Conservation (phyloP, 2,888 invertebrate species). For the Diaphora mendica region DNA sequence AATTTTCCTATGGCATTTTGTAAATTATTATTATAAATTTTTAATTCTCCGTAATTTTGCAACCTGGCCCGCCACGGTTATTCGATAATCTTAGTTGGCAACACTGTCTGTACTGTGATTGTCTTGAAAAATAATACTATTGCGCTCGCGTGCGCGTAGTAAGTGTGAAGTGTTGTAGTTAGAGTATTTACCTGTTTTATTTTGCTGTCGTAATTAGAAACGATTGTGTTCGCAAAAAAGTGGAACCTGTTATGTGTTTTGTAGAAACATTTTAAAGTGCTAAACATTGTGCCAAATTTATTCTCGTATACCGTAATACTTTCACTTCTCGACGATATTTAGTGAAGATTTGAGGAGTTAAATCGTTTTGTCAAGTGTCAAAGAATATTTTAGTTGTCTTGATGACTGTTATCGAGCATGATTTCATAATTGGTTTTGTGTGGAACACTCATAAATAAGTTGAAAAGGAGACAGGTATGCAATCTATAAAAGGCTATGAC, state of each 20-base stretch:
- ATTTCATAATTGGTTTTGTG: slow-evolving; percentile 29
- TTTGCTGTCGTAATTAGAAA: slow-evolving; percentile 27
- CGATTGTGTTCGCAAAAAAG: slow-evolving; percentile 23
- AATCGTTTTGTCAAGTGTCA: slow-evolving; percentile 45
- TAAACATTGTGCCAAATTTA: slow-evolving; percentile 1
- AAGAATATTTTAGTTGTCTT: slow-evolving; percentile 53
- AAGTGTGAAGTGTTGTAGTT: slow-evolving; percentile 8
- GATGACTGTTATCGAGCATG: slow-evolving; percentile 25
- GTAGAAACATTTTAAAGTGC: slow-evolving; percentile 5
- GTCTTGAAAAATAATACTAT: slow-evolving; percentile 23
- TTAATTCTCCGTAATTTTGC: background rate
- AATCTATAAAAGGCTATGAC: slow-evolving; percentile 25
- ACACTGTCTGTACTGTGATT: slow-evolving; percentile 4
- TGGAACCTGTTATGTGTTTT: slow-evolving; percentile 15
- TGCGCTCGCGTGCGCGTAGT: slow-evolving; percentile 41
- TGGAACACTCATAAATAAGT: slow-evolving; percentile 12
- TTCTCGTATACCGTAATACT: slow-evolving; percentile 26
- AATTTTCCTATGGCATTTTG: background rate
- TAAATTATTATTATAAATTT: background rate
- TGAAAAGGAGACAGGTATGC: slow-evolving; percentile 5
- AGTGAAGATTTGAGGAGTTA: slow-evolving; percentile 28
- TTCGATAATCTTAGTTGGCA: background rate
- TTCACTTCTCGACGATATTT: slow-evolving; percentile 47
- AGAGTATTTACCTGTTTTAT: slow-evolving; percentile 5
- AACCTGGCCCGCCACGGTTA: background rate